phyloP scores from a whole-genome alignment of 2,888 invertebrate species.

The Drosophila trichaetosa region DNA sequence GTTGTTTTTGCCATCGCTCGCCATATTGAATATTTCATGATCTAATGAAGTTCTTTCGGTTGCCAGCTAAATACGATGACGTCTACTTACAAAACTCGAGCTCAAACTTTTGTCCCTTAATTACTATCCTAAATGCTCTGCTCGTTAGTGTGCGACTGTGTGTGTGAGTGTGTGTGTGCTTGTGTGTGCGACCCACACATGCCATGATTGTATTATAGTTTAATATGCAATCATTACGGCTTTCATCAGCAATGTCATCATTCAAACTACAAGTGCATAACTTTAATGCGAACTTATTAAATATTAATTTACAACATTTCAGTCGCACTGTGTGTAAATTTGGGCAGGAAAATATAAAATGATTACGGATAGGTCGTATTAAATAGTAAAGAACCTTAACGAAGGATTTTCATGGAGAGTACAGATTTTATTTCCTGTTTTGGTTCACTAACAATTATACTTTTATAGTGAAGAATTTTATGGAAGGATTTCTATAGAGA shows the following conservation, averaged over 20 bases:
- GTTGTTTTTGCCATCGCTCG: slow-evolving; percentile 56
- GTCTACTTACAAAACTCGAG: slow-evolving; percentile 29
- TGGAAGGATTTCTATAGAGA: background rate
- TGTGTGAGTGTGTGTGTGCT: slow-evolving; percentile 20
- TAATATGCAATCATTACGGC: slow-evolving; percentile 77
- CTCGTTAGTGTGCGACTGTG: slow-evolving; percentile 33
- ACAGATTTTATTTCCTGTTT: background rate
- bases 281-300: slow-evolving; percentile 61
- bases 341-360: background rate
- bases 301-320: slow-evolving; percentile 59
- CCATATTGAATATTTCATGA: slow-evolving; percentile 82
- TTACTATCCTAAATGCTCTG: slow-evolving; percentile 43
- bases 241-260: slow-evolving; percentile 80
- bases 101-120: slow-evolving; percentile 54
- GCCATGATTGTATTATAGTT: slow-evolving; percentile 64
- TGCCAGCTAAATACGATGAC: slow-evolving; percentile 25
- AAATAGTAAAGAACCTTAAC: too few relatives aligned
- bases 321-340: background rate
- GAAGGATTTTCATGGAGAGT: background rate
- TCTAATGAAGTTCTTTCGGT: slow-evolving; percentile 76
- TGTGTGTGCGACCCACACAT: slow-evolving; percentile 49
- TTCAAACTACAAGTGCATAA: slow-evolving; percentile 70
- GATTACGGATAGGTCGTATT: background rate
- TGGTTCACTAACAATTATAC: background rate
- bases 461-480: too few relatives aligned